Conservation (phyloP, 2,797 vertebrate genomes). For the Crypturellus tataupa region DNA sequence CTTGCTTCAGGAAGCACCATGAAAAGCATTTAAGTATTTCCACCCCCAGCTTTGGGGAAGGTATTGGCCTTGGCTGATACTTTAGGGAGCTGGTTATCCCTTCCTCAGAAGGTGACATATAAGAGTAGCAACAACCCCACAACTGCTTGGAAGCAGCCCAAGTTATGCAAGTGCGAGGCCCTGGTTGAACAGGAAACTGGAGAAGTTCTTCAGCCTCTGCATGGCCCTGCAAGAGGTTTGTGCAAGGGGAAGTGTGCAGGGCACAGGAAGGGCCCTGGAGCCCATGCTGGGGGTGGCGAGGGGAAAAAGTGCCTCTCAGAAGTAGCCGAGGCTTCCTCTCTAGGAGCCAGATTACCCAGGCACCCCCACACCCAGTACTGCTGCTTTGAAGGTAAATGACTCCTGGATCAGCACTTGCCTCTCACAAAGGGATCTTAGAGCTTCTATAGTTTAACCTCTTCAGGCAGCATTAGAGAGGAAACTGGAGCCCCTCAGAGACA, state of each 20-base stretch:
- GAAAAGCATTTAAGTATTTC: background rate
- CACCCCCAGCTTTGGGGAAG: fast-evolving
- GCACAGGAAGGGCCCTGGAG: too few species aligned
- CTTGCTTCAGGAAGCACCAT: background rate
- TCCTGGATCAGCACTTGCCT: too few species aligned
- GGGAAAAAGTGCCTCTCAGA: too few species aligned
- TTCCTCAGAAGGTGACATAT: background rate
- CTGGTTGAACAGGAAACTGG: background rate
- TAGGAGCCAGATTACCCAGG: too few species aligned
- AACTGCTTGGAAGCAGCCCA: background rate
- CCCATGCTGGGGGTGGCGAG: too few species aligned
- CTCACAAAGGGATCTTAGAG: background rate
- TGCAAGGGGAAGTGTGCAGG: too few species aligned
- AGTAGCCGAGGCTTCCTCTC: too few species aligned
- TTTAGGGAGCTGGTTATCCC: background rate
- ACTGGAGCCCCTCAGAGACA: background rate
- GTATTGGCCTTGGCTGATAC: background rate
- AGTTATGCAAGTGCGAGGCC: background rate
- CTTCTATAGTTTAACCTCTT: background rate
- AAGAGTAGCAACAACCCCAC: background rate
- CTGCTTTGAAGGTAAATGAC: too few species aligned
- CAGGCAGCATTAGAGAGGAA: background rate
- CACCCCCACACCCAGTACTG: too few species aligned
- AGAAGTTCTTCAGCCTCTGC: too few species aligned
- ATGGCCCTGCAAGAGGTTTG: too few species aligned